A percentile compares a stretch with the other conserved stretches of the same genome.
Evolutionary conservation across 2,888 invertebrate genomes (phyloP).

Genomic region (Agrochola macilenta): DNA sequence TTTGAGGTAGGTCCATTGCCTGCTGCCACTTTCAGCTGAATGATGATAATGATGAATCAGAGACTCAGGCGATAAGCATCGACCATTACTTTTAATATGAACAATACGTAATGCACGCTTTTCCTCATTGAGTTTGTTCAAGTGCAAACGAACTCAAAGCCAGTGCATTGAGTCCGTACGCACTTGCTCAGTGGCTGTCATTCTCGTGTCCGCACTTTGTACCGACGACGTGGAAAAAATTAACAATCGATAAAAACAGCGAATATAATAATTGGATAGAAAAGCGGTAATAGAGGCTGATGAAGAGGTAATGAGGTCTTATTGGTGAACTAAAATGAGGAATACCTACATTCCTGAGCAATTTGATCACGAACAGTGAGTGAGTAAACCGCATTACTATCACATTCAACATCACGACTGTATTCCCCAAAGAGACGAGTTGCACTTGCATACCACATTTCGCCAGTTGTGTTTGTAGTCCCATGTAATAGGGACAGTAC

Average conservation of each 20-base stretch:
- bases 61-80: background rate
- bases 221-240: constrained; percentile 13
- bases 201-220: constrained; percentile 12
- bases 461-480: no score
- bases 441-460: no score
- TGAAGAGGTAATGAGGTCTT: background rate
- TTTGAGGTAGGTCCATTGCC: background rate
- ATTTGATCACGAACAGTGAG: background rate
- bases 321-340: no score
- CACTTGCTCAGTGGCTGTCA: background rate
- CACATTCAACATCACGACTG: no score
- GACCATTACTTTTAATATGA: constrained; percentile 1
- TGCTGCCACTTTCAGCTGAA: background rate
- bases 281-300: constrained; percentile 4
- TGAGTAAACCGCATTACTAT: background rate
- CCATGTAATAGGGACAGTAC: no score
- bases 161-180: background rate
- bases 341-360: background rate
- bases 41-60: background rate
- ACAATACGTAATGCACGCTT: background rate
- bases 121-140: constrained; percentile 4
- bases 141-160: constrained; percentile 40
- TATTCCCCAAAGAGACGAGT: no score
- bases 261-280: background rate
- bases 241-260: constrained; percentile 19